A percentile compares a stretch with the other conserved stretches of the same genome.
Evolutionary conservation across 2,797 vertebrate species (phyloP).

Genomic region (Chaetodon trifasciatus): DNA sequence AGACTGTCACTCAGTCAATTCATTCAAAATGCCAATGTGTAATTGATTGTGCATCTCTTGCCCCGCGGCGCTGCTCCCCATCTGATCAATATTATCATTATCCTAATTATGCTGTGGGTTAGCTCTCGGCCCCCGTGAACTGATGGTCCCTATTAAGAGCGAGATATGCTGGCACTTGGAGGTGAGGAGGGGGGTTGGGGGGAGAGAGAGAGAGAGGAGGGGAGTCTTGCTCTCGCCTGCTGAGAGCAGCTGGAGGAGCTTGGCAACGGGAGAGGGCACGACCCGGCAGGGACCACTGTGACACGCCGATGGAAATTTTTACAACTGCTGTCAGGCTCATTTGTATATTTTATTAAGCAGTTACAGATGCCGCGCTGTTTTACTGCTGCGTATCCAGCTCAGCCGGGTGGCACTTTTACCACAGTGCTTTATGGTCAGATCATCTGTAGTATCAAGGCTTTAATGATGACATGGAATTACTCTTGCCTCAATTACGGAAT

Average conservation of each 20-base stretch:
- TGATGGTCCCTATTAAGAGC: slow-evolving; percentile 80
- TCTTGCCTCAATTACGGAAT: slow-evolving; percentile 48
- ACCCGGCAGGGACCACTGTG: slow-evolving; percentile 62
- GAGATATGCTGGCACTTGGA: slow-evolving; percentile 76
- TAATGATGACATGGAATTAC: slow-evolving; percentile 65
- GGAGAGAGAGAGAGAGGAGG: not conserved
- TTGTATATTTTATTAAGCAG: slow-evolving; percentile 81
- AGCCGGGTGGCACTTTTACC: slow-evolving; percentile 72
- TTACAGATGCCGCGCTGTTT: slow-evolving; percentile 74
- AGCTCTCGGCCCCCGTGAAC: slow-evolving; percentile 67
- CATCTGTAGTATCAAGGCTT: slow-evolving; percentile 73
- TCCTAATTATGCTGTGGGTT: slow-evolving; percentile 81
- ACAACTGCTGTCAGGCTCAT: slow-evolving; percentile 73
- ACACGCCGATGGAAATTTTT: slow-evolving; percentile 64
- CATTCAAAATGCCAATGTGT: slow-evolving; percentile 80
- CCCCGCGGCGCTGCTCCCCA: slow-evolving; percentile 70
- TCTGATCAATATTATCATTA: slow-evolving; percentile 85
- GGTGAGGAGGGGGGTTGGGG: slow-evolving; percentile 39
- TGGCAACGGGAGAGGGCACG: slow-evolving; percentile 69
- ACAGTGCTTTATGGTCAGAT: slow-evolving; percentile 78
- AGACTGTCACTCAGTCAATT: slow-evolving; percentile 82
- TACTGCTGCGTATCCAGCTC: slow-evolving; percentile 63
- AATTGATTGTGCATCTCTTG: slow-evolving; percentile 82
- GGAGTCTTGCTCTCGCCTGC: slow-evolving; percentile 41
- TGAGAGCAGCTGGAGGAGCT: slow-evolving; percentile 76